Base-by-base conservation (phyloP, 2,888 invertebrate genomes). In the Malachius bipustulatus region DNA sequence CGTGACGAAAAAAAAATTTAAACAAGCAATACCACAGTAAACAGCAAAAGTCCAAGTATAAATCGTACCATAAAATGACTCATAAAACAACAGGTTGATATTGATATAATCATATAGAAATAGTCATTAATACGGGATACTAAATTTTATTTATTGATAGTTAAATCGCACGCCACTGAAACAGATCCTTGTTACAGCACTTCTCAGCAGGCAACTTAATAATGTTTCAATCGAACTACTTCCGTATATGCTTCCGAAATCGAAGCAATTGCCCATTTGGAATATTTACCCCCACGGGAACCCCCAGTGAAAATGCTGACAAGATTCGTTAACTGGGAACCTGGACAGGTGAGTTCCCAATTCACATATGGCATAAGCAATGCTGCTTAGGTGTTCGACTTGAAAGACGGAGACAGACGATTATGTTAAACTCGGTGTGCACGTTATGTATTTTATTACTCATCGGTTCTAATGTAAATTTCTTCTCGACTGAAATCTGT, bases 261-360 rank as follows among this genome's bases (percentile, higher is more conserved):
- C n/a, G 24, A 19, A 19, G 24, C 24, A 19, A 19, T 19, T 19
- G 24, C 6, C n/a, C n/a, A 19, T 19, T 19, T 19, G 24, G 24
- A 19, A 8, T 19, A 19, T 19, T 19, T 19, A 19, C 24, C n/a
- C 6, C n/a, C 6, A 6, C 6, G n/a, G n/a, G 6, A 8, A 19
- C 6, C 24, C n/a, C n/a, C 24, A 19, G 24, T 19, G 24, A 6
- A 19, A n/a, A 19, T 19, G n/a, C n/a, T 19, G 24, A 8, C n/a
- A 19, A n/a, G 24, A 19, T 19, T n/a, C 24, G n/a, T 19, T 8
- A 19, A n/a, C 24, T n/a, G 6, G n/a, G 24, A 19, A 19, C 6
- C 6, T 19, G 24, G n/a, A n/a, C n/a, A 19, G 24, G 6, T 19
- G 6, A 19, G 24, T 19, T n/a, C n/a, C 6, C n/a, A 19, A 19